Conservation (phyloP, 2,797 vertebrate species). For the Rhynchonycteris naso region DNA sequence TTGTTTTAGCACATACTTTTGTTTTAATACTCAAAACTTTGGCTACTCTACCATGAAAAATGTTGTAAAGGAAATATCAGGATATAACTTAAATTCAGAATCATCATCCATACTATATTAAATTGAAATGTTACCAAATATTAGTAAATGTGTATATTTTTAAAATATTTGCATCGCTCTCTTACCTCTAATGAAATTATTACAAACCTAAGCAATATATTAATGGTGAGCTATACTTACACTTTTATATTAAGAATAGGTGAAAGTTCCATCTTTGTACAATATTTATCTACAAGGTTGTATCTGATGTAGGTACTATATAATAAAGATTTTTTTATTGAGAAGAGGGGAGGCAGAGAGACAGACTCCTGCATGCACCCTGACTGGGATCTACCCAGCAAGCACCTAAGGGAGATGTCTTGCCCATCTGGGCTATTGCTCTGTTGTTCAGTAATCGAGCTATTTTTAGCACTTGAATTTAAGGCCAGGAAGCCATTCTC, state of each 20-base stretch:
- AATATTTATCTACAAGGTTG: neutral
- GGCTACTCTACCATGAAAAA: neutral
- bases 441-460: too few species aligned
- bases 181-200: neutral
- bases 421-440: too few species aligned
- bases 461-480: too few species aligned
- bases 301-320: neutral
- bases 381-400: too few species aligned
- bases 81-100: neutral
- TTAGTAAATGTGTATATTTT: neutral
- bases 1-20: slow-evolving; percentile 15
- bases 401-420: too few species aligned
- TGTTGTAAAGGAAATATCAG: neutral
- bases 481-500: too few species aligned
- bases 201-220: neutral
- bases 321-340: neutral
- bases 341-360: too few species aligned
- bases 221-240: neutral
- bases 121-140: neutral
- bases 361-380: too few species aligned
- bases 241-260: neutral
- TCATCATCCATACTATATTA: neutral
- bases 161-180: neutral
- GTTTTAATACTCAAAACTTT: slow-evolving; percentile 37
- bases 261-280: neutral